Evolutionary conservation across 2,113 vertebrate species (phyloP).

Genomic region (Tyrannus savana): DNA sequence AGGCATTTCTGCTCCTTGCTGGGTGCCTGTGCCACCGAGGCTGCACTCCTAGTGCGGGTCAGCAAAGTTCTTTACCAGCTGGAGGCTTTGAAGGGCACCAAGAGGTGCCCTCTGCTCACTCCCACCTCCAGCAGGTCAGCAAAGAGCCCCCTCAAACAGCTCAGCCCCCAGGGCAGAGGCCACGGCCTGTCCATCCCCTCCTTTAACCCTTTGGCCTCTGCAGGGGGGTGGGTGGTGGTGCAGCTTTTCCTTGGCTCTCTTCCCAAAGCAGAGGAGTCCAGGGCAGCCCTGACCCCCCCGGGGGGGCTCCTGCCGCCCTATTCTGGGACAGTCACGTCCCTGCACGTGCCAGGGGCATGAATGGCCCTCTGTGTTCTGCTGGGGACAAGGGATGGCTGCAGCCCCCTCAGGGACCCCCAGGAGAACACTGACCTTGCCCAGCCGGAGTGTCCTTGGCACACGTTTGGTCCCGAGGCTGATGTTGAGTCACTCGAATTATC

Average conservation of each 20-base stretch:
- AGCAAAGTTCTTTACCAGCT: accelerated
- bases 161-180: background rate
- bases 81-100: background rate
- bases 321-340: conserved; percentile 34
- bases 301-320: background rate
- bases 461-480: accelerated
- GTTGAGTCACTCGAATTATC: accelerated
- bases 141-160: background rate
- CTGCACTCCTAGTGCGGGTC: background rate
- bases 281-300: background rate
- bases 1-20: background rate
- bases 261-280: background rate
- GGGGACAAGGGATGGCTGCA: background rate
- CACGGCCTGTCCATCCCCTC: accelerated
- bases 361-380: conserved; percentile 1
- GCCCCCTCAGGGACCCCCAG: background rate
- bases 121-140: background rate
- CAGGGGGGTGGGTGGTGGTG: background rate
- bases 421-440: background rate
- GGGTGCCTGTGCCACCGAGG: no score
- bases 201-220: background rate
- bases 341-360: conserved; percentile 43
- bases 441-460: background rate
- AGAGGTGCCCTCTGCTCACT: background rate
- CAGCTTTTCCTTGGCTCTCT: background rate